phyloP scores from a whole-genome alignment of 2,113 vertebrate genomes.

The Chlorodrepanis virens region DNA sequence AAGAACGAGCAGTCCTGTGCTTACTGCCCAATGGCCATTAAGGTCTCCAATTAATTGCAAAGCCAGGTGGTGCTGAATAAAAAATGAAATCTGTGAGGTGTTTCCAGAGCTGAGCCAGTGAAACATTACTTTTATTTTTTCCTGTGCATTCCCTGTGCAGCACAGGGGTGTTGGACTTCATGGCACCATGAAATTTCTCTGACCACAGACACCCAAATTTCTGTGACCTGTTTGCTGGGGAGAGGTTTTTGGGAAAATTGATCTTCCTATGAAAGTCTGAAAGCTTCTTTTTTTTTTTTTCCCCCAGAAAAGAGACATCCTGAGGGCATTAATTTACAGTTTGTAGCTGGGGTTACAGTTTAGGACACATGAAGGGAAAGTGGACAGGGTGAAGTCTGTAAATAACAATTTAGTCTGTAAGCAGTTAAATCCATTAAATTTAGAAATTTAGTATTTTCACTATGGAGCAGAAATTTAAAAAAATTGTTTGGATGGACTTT shows the following conservation, averaged over 20 bases:
- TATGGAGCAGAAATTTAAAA: not conserved
- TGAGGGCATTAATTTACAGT: not conserved
- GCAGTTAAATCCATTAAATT: not conserved
- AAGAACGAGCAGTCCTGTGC: not conserved
- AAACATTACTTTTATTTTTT: not conserved
- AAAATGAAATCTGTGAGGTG: not conserved
- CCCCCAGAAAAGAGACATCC: not conserved
- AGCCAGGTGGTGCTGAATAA: not conserved
- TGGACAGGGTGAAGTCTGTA: not conserved
- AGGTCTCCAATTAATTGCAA: not conserved
- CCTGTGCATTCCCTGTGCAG: not conserved
- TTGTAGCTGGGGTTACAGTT: not conserved
- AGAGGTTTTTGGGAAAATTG: not conserved
- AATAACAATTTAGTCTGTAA: not conserved
- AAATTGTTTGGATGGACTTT: not conserved
- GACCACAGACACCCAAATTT: not conserved
- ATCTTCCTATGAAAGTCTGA: not conserved
- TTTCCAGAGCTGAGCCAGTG: not conserved
- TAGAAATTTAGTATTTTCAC: not conserved
- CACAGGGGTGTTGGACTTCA: not conserved
- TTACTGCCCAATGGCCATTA: not conserved
- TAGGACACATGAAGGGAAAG: not conserved
- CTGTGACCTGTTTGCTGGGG: not conserved
- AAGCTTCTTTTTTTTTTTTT: not conserved
- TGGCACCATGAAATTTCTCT: not conserved